phyloP scores from a whole-genome alignment of 2,797 vertebrate genomes.

The Poliocrania exsul region DNA sequence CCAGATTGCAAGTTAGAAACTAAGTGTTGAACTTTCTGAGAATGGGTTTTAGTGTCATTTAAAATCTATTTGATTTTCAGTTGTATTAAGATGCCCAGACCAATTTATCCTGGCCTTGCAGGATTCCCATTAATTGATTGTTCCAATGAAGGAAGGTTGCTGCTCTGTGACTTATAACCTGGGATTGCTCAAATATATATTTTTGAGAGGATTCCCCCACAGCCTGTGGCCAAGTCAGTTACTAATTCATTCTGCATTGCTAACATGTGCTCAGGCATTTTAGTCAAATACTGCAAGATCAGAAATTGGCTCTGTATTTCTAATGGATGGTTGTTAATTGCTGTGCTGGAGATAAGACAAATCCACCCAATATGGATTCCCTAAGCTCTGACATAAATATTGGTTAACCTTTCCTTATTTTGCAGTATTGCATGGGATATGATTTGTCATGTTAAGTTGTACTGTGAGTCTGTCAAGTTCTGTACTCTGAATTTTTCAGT shows the following conservation, averaged over 20 bases:
- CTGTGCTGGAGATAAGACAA: not conserved
- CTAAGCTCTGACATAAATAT: not conserved
- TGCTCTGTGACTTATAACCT: not conserved
- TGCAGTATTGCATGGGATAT: not conserved
- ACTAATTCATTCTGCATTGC: not conserved
- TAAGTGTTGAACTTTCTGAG: not conserved
- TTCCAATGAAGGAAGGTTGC: not conserved
- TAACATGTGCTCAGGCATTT: not conserved
- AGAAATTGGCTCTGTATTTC: not conserved
- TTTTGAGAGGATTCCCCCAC: not conserved
- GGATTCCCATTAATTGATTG: not conserved
- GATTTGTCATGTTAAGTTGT: not conserved
- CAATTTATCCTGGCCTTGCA: not conserved
- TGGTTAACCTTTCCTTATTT: not conserved
- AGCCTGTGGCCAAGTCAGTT: not conserved
- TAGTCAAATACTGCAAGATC: not conserved
- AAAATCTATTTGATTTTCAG: not conserved
- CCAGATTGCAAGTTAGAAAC: not conserved
- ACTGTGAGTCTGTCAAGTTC: not conserved
- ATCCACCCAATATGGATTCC: not conserved
- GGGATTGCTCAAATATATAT: not conserved
- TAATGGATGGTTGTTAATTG: conserved; percentile 2
- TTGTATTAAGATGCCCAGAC: not conserved
- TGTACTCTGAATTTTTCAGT: not conserved
- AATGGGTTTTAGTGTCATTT: not conserved